These are phyloP conservation scores for Muraenolepis orangiensis DNA, from an alignment of 2,797 vertebrate genomes.

Conservation along the genomic window DNA sequence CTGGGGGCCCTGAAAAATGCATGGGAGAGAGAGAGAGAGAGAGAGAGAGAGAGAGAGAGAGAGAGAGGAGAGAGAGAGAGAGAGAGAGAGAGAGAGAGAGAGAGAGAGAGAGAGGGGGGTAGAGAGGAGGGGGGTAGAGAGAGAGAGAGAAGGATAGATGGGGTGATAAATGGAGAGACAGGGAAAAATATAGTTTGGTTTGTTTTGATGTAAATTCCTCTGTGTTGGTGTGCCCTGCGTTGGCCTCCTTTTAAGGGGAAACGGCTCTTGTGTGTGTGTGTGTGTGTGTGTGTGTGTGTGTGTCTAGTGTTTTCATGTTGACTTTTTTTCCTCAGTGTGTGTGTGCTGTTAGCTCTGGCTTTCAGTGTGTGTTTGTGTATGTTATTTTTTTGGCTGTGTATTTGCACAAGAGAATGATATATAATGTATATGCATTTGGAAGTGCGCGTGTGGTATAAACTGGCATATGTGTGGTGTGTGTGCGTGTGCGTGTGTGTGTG, in stretches of 20 bases:
- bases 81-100: not conserved
- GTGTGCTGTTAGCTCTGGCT: not conserved
- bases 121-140: no score
- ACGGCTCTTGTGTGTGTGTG: slow-evolving; percentile 3
- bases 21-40: slow-evolving; percentile 20
- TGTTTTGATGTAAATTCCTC: not conserved
- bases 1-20: slow-evolving; percentile 50
- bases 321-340: not conserved
- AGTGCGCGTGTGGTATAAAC: not conserved
- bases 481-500: slow-evolving; percentile 15
- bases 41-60: not conserved
- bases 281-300: slow-evolving; percentile 1
- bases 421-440: not conserved
- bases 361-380: not conserved
- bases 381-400: slow-evolving; percentile 1
- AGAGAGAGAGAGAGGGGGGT: not conserved
- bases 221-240: not conserved
- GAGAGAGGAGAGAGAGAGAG: not conserved
- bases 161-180: not conserved
- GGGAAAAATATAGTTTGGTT: not conserved
- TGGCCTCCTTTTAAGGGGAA: not conserved
- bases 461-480: slow-evolving; percentile 1
- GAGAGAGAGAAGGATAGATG: not conserved
- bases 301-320: no score
- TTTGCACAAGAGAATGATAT: no score